phyloP scores from a whole-genome alignment of 2,113 vertebrate species.

The Notothenia rossii region DNA sequence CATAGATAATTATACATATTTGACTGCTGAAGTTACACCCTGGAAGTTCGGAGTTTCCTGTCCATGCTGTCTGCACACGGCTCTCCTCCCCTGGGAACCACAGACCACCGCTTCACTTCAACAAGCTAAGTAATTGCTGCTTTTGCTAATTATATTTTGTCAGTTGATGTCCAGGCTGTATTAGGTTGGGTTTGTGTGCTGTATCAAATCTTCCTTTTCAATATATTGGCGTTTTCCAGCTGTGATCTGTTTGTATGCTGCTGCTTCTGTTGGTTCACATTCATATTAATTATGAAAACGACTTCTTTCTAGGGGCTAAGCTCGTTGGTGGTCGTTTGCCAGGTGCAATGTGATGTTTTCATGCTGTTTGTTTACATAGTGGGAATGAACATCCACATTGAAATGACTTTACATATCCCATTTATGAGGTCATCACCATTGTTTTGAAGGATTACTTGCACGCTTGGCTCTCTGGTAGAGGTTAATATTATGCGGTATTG shows the following conservation, averaged over 20 bases:
- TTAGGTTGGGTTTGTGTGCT: not conserved
- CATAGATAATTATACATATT: not conserved
- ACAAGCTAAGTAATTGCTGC: not conserved
- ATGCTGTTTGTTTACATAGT: conserved; percentile 25
- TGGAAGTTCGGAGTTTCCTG: not conserved
- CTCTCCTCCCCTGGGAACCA: not conserved
- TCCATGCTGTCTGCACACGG: not conserved
- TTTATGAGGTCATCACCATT: not conserved
- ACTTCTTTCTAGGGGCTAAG: conserved; percentile 15
- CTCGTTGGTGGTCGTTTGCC: conserved; percentile 33
- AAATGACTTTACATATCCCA: conserved; percentile 4
- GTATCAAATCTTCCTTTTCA: conserved; percentile 1
- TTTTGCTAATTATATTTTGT: not conserved
- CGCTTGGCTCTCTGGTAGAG: not conserved
- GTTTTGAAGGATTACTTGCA: not conserved
- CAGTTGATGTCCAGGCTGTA: not conserved
- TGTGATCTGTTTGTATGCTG: conserved; percentile 21
- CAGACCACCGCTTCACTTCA: not conserved
- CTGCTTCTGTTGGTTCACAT: conserved; percentile 42
- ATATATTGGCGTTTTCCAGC: conserved; percentile 2
- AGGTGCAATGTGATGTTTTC: conserved; percentile 41
- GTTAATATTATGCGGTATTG: not conserved
- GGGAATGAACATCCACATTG: conserved; percentile 8
- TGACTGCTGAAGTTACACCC: not conserved
- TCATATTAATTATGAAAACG: conserved; percentile 37